Percentiles rank a stretch among this genome's conserved stretches.
Evolutionary conservation across 23 tunicate species (phyloP).

Genomic region (Halocynthia aurantium): DNA sequence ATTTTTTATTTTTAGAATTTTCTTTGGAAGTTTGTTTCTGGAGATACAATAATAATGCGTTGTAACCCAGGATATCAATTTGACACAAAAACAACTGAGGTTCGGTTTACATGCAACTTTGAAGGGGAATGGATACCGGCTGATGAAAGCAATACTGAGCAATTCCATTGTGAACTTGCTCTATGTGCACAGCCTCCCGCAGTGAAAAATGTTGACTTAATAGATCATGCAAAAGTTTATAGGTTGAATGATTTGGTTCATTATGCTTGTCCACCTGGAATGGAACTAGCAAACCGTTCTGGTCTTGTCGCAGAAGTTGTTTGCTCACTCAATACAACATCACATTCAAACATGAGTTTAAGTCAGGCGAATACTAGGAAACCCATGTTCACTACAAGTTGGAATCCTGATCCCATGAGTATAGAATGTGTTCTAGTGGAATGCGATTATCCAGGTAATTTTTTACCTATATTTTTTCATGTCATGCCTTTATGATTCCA

Average conservation of each 20-base stretch:
- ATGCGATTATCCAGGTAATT: conserved; percentile 51
- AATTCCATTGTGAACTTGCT: conserved; percentile 31
- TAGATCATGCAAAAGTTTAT: neutral
- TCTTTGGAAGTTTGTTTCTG: conserved; percentile 26
- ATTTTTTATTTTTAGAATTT: conserved; percentile 15
- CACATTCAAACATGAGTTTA: neutral
- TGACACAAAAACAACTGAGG: conserved; percentile 14
- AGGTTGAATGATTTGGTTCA: conserved; percentile 14
- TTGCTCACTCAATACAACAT: conserved; percentile 2
- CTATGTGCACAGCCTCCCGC: conserved; percentile 18
- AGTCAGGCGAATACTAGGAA: neutral
- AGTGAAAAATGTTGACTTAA: conserved; percentile 2
- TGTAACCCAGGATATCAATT: conserved; percentile 45
- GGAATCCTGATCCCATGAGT: conserved; percentile 24
- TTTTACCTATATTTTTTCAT: no score
- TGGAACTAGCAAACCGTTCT: conserved; percentile 1
- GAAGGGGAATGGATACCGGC: conserved; percentile 55
- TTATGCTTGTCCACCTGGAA: conserved; percentile 38
- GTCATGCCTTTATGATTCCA: no score
- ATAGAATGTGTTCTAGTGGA: conserved; percentile 11
- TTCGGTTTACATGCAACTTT: conserved; percentile 21
- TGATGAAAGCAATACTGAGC: conserved; percentile 14
- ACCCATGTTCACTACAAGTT: conserved; percentile 10
- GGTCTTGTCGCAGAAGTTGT: neutral
- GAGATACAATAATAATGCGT: conserved; percentile 29